Evolutionary conservation across 1,140 invertebrate genomes (phyloP), one percentile per base, ranked within the genome.

Genomic region (Colletes latitarsis): DNA sequence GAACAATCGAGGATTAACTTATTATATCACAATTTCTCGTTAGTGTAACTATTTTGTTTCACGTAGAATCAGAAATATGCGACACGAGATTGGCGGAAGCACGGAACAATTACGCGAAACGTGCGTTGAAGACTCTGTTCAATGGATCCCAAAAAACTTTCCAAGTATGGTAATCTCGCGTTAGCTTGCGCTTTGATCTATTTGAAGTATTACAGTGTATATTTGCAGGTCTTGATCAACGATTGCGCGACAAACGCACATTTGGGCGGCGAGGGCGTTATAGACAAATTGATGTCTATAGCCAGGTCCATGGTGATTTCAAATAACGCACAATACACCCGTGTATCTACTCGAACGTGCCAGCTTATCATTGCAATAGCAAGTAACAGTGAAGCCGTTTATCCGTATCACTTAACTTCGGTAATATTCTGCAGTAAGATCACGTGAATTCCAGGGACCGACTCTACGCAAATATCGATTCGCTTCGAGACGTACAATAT

Each of bases 61-160:
- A 81, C 82, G 6, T 43, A 93, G 92, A 93, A 89, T 85, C 89
- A 60, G 92, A 93, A 88, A 89, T 93, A 39, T 87, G 88, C 8
- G 91, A 93, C 77, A 58, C 82, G 4, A 92, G 89, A 72, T 70
- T 93, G n/a, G 86, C 83, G 14, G 93, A 93, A 84, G 89, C 90
- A 12, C 89, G 92, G 60, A 89, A 91, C 43, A 92, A 86, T 89
- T 93, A 93, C 87, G 90, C 91, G 3, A 93, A 93, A 83, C 88
- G 89, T 78, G 92, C 91, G 60, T 87, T 93, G 64, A 93, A 93
- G 87, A 93, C 91, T 49, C 84, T 93, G 39, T 93, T 93, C 52
- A 93, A 93, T 83, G 90, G 93, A 14, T 93, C 93, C 3, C 92
- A 93, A 43, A 93, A 93, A 67, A 93, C 92, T 58, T 93, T 93